Conservation (phyloP, 2,113 vertebrate genomes). For the Chaenogobius annularis region DNA sequence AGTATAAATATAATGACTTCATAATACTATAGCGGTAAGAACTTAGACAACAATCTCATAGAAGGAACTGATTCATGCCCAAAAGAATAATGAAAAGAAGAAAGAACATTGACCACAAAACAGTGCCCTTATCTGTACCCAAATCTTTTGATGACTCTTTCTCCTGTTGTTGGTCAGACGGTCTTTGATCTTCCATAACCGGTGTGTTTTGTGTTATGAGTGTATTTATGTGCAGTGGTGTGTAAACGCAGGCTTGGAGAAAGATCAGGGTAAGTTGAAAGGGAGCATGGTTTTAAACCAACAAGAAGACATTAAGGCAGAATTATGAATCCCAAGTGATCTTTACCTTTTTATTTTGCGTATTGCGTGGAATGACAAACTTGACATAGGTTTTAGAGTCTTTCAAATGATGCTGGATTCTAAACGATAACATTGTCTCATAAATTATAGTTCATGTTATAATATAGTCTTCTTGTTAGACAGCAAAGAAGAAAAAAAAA, state of each 20-base stretch:
- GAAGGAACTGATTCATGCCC: background rate
- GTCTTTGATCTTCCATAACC: constrained; percentile 46
- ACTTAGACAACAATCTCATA: too few species aligned
- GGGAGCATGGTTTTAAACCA: background rate
- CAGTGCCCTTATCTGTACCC: background rate
- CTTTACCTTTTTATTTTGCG: background rate
- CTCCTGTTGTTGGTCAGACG: constrained; percentile 16
- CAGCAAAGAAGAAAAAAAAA: background rate
- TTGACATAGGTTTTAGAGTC: too few species aligned
- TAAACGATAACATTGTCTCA: background rate
- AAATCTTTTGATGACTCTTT: constrained; percentile 20
- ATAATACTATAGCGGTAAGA: background rate
- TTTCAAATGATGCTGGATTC: too few species aligned
- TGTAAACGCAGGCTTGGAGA: background rate
- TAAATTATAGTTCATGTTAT: too few species aligned
- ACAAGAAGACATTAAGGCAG: background rate
- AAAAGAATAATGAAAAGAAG: background rate
- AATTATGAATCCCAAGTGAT: background rate
- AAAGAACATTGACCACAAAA: background rate
- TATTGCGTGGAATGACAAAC: background rate
- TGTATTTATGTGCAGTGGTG: background rate
- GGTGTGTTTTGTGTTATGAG: constrained; percentile 5
- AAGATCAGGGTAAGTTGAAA: background rate
- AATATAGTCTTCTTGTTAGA: background rate
- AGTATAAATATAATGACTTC: background rate